Conservation (phyloP, 37 sponge, comb jelly and placozoan species). For the Halichondria panicea region DNA sequence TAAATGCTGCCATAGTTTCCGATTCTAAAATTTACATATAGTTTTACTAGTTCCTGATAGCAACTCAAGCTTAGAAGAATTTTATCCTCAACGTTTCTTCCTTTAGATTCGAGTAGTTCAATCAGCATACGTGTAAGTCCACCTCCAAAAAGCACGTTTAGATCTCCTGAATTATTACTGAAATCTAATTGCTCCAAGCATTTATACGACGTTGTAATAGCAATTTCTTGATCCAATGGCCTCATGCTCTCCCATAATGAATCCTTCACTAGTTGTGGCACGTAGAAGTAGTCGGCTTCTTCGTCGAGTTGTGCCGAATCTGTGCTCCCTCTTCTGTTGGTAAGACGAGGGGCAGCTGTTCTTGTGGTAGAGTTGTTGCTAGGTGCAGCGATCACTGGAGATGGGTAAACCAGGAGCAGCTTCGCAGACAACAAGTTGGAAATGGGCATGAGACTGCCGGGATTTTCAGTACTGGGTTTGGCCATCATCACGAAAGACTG, state of each 20-base stretch:
- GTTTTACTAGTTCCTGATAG: neutral
- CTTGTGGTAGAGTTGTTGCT: neutral
- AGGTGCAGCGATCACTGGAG: slow-evolving; percentile 23
- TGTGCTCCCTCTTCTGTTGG: neutral
- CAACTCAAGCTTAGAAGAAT: too few relatives aligned
- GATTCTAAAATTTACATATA: neutral
- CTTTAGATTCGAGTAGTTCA: too few relatives aligned
- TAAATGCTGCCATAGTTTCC: too few relatives aligned
- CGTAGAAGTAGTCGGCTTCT: slow-evolving; percentile 16
- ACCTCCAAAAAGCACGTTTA: too few relatives aligned
- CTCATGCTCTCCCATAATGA: slow-evolving; percentile 9
- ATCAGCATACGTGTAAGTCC: too few relatives aligned
- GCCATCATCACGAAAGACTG: slow-evolving; percentile 8
- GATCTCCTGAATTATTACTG: too few relatives aligned
- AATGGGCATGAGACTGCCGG: neutral
- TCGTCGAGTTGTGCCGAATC: neutral
- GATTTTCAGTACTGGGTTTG: neutral
- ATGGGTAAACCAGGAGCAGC: slow-evolving; percentile 26
- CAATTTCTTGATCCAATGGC: slow-evolving; percentile 2
- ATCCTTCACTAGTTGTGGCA: slow-evolving; percentile 23
- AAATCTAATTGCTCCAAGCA: neutral
- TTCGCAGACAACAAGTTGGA: slow-evolving; percentile 4
- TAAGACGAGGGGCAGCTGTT: neutral
- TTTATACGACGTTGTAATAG: slow-evolving; percentile 22
- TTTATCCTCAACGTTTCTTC: too few relatives aligned